phyloP scores from a whole-genome alignment of 2,113 vertebrate species.

The Petroica traversi region DNA sequence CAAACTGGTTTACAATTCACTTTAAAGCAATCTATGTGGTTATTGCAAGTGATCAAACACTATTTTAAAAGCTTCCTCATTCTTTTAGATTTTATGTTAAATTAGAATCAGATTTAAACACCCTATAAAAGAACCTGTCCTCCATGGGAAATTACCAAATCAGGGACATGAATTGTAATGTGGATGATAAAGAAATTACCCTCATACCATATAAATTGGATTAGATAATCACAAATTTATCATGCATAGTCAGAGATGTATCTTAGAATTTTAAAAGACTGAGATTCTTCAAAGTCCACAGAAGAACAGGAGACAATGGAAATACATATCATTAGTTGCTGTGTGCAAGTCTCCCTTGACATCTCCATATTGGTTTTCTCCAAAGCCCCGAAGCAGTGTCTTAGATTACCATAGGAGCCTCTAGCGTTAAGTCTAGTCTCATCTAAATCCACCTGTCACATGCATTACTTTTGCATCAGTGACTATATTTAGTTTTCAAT shows the following conservation, averaged over 20 bases:
- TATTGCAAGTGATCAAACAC: neutral
- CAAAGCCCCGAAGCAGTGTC: neutral
- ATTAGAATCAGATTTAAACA: neutral
- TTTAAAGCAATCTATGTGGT: neutral
- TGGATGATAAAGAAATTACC: neutral
- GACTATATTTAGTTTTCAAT: neutral
- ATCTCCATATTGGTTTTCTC: neutral
- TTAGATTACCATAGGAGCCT: neutral
- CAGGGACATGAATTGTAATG: neutral
- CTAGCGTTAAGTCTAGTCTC: neutral
- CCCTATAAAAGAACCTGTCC: neutral
- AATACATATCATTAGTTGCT: neutral
- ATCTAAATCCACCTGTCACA: neutral
- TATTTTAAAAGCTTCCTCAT: neutral
- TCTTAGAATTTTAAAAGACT: neutral
- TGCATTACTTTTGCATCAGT: neutral
- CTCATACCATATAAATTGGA: constrained; percentile 26
- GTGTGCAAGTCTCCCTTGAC: neutral
- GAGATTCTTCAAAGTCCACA: neutral
- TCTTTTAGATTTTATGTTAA: constrained; percentile 7
- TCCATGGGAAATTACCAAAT: neutral
- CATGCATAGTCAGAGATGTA: neutral
- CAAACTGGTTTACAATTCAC: neutral
- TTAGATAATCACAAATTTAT: neutral
- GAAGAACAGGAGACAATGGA: neutral